Conservation (phyloP, 1,140 invertebrate genomes). For the Pollicipes pollicipes region DNA sequence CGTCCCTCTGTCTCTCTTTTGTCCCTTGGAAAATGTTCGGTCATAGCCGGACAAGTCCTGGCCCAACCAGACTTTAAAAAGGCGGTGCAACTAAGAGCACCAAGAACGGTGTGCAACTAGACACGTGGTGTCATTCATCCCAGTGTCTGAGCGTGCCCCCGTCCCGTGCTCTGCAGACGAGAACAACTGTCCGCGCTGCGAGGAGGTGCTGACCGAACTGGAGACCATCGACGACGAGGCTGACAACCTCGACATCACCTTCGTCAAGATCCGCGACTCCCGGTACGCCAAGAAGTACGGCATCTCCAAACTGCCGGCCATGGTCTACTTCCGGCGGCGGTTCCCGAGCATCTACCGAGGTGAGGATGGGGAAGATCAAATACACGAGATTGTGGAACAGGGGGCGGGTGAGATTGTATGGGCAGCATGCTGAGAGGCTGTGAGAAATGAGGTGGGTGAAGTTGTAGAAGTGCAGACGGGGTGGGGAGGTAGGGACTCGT, state of each 20-base stretch:
- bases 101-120: too few species aligned
- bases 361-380: constrained; percentile 23
- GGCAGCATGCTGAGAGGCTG: neutral
- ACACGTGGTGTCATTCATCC: too few species aligned
- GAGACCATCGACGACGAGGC: constrained; percentile 86
- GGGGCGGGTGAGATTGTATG: too few species aligned
- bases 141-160: too few species aligned
- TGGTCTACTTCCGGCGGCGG: constrained; percentile 81
- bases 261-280: constrained; percentile 82
- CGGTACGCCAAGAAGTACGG: constrained; percentile 86
- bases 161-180: too few species aligned
- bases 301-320: constrained; percentile 73
- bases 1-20: too few species aligned
- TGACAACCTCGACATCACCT: constrained; percentile 83
- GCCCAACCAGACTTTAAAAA: too few species aligned
- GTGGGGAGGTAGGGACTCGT: neutral
- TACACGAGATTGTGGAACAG: too few species aligned
- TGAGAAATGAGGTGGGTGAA: neutral
- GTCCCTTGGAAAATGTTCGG: too few species aligned
- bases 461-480: neutral
- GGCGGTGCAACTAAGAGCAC: too few species aligned
- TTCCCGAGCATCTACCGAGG: constrained; percentile 90
- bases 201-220: constrained; percentile 55
- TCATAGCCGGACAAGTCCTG: too few species aligned
- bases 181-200: constrained; percentile 46